A percentile compares a stretch with the other conserved stretches of the same genome.
These are phyloP conservation scores for Euwallacea fornicatus DNA, from an alignment of 1,140 invertebrate species.

Conservation along the genomic window DNA sequence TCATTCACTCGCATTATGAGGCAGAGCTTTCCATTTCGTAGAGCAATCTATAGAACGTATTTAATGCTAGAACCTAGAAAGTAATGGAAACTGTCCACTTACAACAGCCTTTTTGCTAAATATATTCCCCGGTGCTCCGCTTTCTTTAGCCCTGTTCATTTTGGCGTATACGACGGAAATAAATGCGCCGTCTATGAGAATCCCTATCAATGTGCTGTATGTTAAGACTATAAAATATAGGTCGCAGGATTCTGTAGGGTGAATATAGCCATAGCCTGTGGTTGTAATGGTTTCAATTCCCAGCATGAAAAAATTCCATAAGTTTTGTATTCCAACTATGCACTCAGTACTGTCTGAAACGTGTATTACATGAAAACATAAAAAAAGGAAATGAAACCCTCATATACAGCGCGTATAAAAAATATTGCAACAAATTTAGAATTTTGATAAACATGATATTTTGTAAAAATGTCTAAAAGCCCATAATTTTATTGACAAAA, in stretches of 20 bases:
- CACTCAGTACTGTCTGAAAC: conserved; percentile 2
- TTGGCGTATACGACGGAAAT: conserved; percentile 58
- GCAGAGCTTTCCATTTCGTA: conserved; percentile 61
- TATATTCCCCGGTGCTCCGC: conserved; percentile 53
- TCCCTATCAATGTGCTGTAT: conserved; percentile 39
- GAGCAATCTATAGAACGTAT: conserved; percentile 55
- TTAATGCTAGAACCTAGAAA: background rate
- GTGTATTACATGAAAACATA: too few species aligned
- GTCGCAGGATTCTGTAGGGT: conserved; percentile 39
- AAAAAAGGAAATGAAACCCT: background rate
- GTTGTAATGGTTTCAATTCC: conserved; percentile 44
- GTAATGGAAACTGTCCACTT: conserved; percentile 33
- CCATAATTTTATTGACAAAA: too few species aligned
- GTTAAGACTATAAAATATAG: conserved; percentile 37
- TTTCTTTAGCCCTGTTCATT: conserved; percentile 56
- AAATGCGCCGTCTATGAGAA: conserved; percentile 42
- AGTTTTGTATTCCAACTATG: conserved; percentile 34
- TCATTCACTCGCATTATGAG: conserved; percentile 64
- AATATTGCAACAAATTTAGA: background rate
- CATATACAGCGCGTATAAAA: background rate
- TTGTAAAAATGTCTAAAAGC: too few species aligned
- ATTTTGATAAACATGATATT: too few species aligned
- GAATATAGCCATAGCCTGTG: conserved; percentile 42
- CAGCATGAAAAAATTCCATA: conserved; percentile 41
- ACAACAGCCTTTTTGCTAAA: conserved; percentile 64